A percentile compares a stretch with the other conserved stretches of the same genome.
phyloP scores from a whole-genome alignment of 2,797 vertebrate species.

The Brachyrhaphis roseni region DNA sequence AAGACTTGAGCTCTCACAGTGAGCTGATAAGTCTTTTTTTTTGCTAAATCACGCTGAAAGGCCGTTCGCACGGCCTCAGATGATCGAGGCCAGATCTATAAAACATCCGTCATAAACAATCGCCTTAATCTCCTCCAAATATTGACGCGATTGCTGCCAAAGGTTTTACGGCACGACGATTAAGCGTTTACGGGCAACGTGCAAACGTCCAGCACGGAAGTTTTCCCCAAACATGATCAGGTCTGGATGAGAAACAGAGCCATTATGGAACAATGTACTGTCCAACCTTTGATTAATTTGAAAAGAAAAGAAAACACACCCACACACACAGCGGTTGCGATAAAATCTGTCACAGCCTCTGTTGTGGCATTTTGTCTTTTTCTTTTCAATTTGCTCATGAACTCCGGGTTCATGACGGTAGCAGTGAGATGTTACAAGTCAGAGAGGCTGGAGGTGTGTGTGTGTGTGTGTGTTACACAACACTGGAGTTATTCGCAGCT shows the following conservation, averaged over 20 bases:
- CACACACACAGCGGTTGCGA: background rate
- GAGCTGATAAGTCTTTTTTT: background rate
- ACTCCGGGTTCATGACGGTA: conserved; percentile 2
- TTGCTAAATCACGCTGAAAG: background rate
- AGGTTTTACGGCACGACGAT: conserved; percentile 29
- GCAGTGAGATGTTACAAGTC: conserved; percentile 12
- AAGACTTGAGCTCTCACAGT: background rate
- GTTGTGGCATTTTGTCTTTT: background rate
- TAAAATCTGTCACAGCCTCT: background rate
- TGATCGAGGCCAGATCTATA: background rate
- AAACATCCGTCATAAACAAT: conserved; percentile 26
- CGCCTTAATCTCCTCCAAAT: conserved; percentile 41
- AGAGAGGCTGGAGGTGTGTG: conserved; percentile 6
- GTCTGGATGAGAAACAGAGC: background rate
- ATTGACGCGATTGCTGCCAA: conserved; percentile 36
- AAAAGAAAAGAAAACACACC: background rate
- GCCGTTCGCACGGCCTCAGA: background rate
- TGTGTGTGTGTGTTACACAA: conserved; percentile 56
- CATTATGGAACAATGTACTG: background rate
- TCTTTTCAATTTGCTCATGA: conserved; percentile 16
- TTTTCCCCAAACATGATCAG: conserved; percentile 10
- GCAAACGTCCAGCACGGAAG: background rate
- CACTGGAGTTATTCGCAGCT: conserved; percentile 54
- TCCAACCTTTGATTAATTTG: background rate
- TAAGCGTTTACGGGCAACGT: conserved; percentile 25